phyloP scores from a whole-genome alignment of 2,888 invertebrate genomes.

The Trichogramma evanescens region DNA sequence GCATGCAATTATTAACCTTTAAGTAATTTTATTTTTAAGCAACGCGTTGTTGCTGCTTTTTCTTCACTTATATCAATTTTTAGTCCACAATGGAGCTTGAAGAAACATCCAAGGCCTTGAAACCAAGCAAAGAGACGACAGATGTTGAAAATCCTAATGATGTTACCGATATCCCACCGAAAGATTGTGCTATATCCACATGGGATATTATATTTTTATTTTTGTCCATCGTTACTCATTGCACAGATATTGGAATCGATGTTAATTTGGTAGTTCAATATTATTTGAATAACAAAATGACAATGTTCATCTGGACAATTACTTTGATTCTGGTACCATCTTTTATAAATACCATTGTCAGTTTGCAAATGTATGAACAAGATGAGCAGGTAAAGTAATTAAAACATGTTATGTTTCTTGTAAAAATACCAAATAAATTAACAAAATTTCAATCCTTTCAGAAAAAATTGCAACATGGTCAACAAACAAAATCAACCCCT shows the following conservation, averaged over 20 bases:
- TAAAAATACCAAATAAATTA: background rate
- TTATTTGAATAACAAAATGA: constrained; percentile 50
- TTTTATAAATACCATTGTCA: constrained; percentile 67
- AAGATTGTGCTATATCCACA: constrained; percentile 41
- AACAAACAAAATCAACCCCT: constrained; percentile 15
- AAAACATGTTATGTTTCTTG: background rate
- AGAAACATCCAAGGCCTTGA: constrained; percentile 8
- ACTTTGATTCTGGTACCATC: constrained; percentile 68
- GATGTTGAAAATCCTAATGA: constrained; percentile 27
- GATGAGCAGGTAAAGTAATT: constrained; percentile 35
- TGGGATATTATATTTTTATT: constrained; percentile 60
- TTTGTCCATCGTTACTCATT: constrained; percentile 62
- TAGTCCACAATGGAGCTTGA: constrained; percentile 12
- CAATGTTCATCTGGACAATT: constrained; percentile 63
- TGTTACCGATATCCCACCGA: constrained; percentile 34
- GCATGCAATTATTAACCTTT: too few species aligned
- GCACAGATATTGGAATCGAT: constrained; percentile 64
- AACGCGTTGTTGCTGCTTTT: too few species aligned
- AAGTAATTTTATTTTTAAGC: too few species aligned
- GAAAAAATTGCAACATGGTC: constrained; percentile 21
- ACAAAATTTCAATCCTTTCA: constrained; percentile 14
- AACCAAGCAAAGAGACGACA: constrained; percentile 10
- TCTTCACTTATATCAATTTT: too few species aligned
- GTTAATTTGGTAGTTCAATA: constrained; percentile 64
- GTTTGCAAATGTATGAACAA: constrained; percentile 60